Base-by-base conservation (phyloP, 1,140 invertebrate species). In the Drosophila insularis region DNA sequence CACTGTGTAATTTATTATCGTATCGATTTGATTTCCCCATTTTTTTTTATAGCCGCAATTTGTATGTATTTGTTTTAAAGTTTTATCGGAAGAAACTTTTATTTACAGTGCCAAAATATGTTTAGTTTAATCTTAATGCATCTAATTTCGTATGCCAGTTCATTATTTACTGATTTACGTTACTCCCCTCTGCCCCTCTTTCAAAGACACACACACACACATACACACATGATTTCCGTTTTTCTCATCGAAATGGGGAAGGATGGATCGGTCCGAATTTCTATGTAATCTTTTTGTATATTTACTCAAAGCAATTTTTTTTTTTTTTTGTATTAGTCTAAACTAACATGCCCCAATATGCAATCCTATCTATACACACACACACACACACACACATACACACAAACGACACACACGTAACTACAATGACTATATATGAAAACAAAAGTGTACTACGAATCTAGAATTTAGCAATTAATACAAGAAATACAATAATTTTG, bases 71-170 rank as follows among this genome's bases (percentile, higher is more conserved):
- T 77, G 65, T 65, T 62, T 59, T 77, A 80, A 43, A 40, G 63
- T 74, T 65, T 64, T 73, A 59, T 79, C 70, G 76, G 40, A 77
- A 74, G 80, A 77, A 82, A 66, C 78, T 89, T 89, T 87, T 80
- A 78, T 89, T 89, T 89, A 89, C 84, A 89, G 84, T 89, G 84
- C 84, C 84, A 89, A 89, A 89, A 89, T 89, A 89, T 67, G 80
- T 89, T 89, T 84, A 89, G 85, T 89, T 87, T 84, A 84, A 89
- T 87, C 87, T 68, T 87, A 87, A 89, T 82, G 35, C 58, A 63
- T 75, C 77, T 81, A 66, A 64, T 75, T 75, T 86, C 17, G 39
- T 56, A 75, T 61, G 71, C 73, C 71, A 75, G 71, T 75, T 74
- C 35, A 72, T 74, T 50, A 61, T 76, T 64, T 64, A 66, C 55